Percentiles rank a stretch among this genome's conserved stretches.
Evolutionary conservation across 2,888 invertebrate species (phyloP).

Genomic region (Omphaloscelis lunosa): DNA sequence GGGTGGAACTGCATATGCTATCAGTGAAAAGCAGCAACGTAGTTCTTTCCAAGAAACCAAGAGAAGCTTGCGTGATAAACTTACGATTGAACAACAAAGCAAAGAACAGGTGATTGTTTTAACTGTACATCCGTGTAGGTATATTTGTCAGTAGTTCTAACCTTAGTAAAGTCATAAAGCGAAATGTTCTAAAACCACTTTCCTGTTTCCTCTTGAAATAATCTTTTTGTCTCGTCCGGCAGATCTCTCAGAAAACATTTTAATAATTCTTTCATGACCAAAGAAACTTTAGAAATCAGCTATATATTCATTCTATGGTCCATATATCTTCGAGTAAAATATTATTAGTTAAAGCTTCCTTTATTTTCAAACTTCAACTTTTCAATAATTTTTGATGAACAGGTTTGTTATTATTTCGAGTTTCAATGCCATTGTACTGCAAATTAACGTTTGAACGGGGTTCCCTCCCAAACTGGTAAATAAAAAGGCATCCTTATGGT

Average conservation of each 20-base stretch:
- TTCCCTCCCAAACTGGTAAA: not conserved
- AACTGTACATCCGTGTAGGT: not conserved
- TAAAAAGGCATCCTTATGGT: not conserved
- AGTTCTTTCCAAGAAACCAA: constrained; percentile 97
- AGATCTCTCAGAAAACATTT: not conserved
- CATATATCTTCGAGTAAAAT: not conserved
- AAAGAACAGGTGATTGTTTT: constrained; percentile 94
- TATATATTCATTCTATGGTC: not conserved
- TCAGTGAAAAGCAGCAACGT: constrained; percentile 97
- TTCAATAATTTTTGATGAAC: not conserved
- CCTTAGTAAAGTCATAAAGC: not conserved
- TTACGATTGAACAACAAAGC: constrained; percentile 98
- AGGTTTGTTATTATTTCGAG: not conserved
- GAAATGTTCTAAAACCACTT: constrained; percentile 8
- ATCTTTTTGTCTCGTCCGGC: not conserved
- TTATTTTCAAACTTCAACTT: not conserved
- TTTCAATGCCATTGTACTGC: not conserved
- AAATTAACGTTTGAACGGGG: not conserved
- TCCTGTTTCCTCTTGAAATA: not conserved
- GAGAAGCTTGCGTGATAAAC: constrained; percentile 97
- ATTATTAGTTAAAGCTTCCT: not conserved
- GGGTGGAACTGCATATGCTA: constrained; percentile 90
- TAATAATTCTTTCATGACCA: not conserved
- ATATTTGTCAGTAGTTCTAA: not conserved
- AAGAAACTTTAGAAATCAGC: not conserved